Base-by-base conservation (phyloP, 2,113 vertebrate genomes). In the Catharus minimus region DNA sequence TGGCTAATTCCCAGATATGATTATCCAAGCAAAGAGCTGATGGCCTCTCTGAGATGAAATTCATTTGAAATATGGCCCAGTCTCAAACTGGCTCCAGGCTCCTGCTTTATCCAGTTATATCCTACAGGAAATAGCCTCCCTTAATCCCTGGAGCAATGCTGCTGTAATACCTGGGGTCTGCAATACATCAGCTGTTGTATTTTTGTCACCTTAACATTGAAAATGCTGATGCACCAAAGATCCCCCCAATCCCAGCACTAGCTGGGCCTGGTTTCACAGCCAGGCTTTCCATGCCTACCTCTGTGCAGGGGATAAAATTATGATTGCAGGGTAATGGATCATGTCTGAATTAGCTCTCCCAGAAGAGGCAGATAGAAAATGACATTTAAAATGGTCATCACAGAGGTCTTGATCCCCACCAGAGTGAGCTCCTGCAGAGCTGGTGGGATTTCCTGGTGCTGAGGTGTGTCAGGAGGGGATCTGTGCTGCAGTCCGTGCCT, bases 1-100 rank as follows among this genome's bases (percentile, higher is more conserved):
- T 88, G 80, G 86, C 43, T 90, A 75, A 93, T 92, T 90, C 88
- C 91, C 83, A 86, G 69, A 41, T 88, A 28, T 50, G 91, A 93
- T 94, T 93, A 90, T 55, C 73, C 83, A 92, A 77, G 82, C 88
- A 93, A 66, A 71, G 43, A 79, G 49, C 56, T 81, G 90, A 90
- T 90, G 72, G 57, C 82, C 58, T 65, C 69, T 74, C 56, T 41
- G 58, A 65, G 74, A 81, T 58, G 43, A 79, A 93, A 85, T 58
- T 47, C 11, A 20, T 81, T 68, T 91, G 20, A 94, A 94, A 88
- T 81, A 90, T 78, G 53, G 82, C 82, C 93, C 53, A 49, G 76
- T 44, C 86, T 90, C 80, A 91, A 53, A 46, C n/a, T 83, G 61
- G 30, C 88, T 82, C 23, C 89, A 79, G 84, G 69, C 74, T 93